Evolutionary conservation across 1,140 invertebrate species (phyloP).

Genomic region (Aphelenchoides avenae): DNA sequence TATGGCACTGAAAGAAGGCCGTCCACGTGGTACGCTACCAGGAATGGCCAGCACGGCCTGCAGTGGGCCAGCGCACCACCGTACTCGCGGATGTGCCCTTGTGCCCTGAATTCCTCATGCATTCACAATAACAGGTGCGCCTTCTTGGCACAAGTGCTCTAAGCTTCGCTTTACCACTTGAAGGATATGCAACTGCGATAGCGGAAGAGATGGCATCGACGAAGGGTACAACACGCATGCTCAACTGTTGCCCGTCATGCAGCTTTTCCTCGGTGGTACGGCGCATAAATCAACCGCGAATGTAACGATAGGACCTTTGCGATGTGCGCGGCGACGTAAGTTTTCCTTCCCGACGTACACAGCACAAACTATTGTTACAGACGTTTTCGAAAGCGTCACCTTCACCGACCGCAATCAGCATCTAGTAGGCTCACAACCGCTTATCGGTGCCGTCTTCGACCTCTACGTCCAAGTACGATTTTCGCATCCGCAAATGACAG

Average conservation of each 20-base stretch:
- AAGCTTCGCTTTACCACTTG: not conserved
- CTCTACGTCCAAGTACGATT: slow-evolving; percentile 52
- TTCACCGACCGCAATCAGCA: slow-evolving; percentile 56
- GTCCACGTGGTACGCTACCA: slow-evolving; percentile 56
- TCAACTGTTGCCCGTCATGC: slow-evolving; percentile 57
- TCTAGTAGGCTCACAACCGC: slow-evolving; percentile 47
- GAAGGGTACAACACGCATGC: slow-evolving; percentile 51
- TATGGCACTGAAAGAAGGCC: slow-evolving; percentile 52
- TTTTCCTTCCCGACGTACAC: not conserved
- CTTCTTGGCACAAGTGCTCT: slow-evolving; percentile 4
- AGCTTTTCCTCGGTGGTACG: slow-evolving; percentile 54
- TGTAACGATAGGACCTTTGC: slow-evolving; percentile 49
- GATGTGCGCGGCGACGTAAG: slow-evolving; percentile 46
- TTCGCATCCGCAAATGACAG: slow-evolving; percentile 49
- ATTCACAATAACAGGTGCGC: slow-evolving; percentile 27
- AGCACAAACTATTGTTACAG: slow-evolving; percentile 31
- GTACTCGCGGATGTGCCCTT: slow-evolving; percentile 54
- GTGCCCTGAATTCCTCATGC: slow-evolving; percentile 56
- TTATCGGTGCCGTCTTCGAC: slow-evolving; percentile 46
- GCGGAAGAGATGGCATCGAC: slow-evolving; percentile 50
- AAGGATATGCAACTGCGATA: slow-evolving; percentile 55
- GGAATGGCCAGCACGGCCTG: slow-evolving; percentile 55
- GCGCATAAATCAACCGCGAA: slow-evolving; percentile 33
- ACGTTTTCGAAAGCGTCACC: slow-evolving; percentile 52
- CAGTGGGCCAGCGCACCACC: slow-evolving; percentile 57